Base-by-base conservation (phyloP, 2,113 vertebrate genomes). In the Neodontobutis hainanensis region DNA sequence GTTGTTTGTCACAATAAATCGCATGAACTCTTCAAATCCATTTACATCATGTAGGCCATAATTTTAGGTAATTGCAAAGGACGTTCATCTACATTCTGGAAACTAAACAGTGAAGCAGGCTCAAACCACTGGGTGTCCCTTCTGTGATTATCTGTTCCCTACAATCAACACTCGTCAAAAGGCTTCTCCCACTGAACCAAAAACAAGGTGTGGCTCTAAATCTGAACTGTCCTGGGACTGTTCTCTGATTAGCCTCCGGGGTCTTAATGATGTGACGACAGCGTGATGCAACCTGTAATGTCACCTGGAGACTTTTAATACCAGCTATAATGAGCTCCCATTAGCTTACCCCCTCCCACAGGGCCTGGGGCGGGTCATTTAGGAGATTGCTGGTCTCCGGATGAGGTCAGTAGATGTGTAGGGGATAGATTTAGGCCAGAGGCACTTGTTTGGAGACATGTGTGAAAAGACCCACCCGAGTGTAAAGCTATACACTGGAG, bases 321-420 rank as follows among this genome's bases (percentile, higher is more conserved):
- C 60, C 36, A 50, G 43, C 3, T 70, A 67, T 91, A 90, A 90
- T 89, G 87, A 90, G 86, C 78, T 89, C 88, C 88, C 86, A 87
- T 87, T 81, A 85, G 85, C 74, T 71, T 72, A 63, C 64, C 78
- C 27, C 55, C 67, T 78, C 87, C 82, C 78, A 42, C 27, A 19
- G 65, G 88, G 82, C 68, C 71, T 51, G 16, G 43, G 83, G 62
- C 50, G 71, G 55, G 65, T 85, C 59, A 75, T 83, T 83, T 73
- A 65, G 51, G 52, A 70, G 77, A 81, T 84, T 75, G 72, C 68
- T 60, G 70, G 64, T 60, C 57, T 81, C 76, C 42, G 63, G 77
- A 82, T 82, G 79, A 87, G 81, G 77, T 85, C 80, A 73, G 75
- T 57, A 43, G 83, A 61, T 78, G 72, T 79, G 65, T 60, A 60